These are phyloP conservation scores for Megalurothrips usitatus DNA, from an alignment of 2,888 invertebrate species.

Conservation along the genomic window DNA sequence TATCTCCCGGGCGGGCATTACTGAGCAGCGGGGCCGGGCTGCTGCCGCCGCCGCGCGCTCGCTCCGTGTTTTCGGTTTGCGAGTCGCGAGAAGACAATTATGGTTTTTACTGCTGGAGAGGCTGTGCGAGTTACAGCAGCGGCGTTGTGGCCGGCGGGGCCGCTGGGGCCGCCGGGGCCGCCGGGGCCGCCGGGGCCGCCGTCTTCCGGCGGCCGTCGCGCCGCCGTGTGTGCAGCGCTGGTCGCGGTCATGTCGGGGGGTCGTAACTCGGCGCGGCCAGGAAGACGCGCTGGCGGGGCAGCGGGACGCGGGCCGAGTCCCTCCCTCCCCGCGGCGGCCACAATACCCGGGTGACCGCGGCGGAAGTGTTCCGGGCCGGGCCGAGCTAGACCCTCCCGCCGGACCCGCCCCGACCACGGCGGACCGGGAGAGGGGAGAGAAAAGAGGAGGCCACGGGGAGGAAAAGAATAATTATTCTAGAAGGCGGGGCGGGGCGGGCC, in stretches of 20 bases:
- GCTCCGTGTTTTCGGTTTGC: background rate
- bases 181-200: no score
- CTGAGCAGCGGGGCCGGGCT: background rate
- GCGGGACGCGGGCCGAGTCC: background rate
- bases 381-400: background rate
- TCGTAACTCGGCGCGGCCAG: background rate
- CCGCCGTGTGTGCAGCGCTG: no score
- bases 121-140: no score
- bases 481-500: background rate
- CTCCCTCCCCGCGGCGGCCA: background rate
- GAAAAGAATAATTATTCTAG: conserved; percentile 21
- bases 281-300: background rate
- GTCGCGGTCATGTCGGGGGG: background rate
- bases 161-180: no score
- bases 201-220: no score
- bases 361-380: conserved; percentile 4
- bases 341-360: background rate
- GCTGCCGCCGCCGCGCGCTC: background rate
- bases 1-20: background rate
- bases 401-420: background rate
- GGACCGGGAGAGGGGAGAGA: background rate
- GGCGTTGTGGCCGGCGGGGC: no score
- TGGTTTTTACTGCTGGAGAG: no score
- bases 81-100: background rate
- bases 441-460: background rate